Base-by-base conservation (phyloP, 2,797 vertebrate species). In the Neostethus bicornis region DNA sequence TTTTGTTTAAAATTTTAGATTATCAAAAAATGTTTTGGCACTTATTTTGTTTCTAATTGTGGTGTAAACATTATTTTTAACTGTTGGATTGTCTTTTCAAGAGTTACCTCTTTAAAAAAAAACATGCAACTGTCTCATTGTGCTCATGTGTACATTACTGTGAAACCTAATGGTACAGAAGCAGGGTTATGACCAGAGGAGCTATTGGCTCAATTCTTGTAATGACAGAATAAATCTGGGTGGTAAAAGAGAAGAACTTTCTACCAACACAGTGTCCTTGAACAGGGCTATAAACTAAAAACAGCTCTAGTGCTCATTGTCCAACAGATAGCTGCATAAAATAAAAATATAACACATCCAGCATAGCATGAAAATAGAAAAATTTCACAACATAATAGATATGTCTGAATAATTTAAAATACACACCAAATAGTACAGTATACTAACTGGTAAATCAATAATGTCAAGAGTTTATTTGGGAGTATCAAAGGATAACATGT, bases 401-500 rank as follows among this genome's bases (percentile, higher is more conserved):
- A n/a, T n/a, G n/a, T n/a, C n/a, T 8, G 8, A 4, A 4, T 8
- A 6, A 26, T 8, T 26, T 6, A 2, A 26, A 26, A 26, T 26
- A 6, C 26, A 26, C 25, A 26, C 8, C 8, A 1, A n/a, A n/a
- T 7, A 24, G 24, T 6, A n/a, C 25, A 44, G 25, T 26, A n/a
- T n/a, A 13, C 2, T 5, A 10, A 11, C 10, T 10, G 6, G 37
- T 14, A 4, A 48, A 21, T 34, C 47, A 4, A 58, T 13, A 13
- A 56, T 53, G 45, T 21, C 45, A 10, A 2, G 10, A 17, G 14
- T 58, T 45, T 21, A 47, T 61, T 44, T 68, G 62, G 5, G 4
- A 48, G 44, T 21, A 17, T 73, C 37, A 52, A 41, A 64, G 19
- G 53, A 81, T 79, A 21, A 59, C 32, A 32, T 42, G 44, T 44